A percentile compares a stretch with the other conserved stretches of the same genome.
These are phyloP conservation scores for Cromileptes altivelis DNA, from an alignment of 2,113 vertebrate species.

Conservation along the genomic window DNA sequence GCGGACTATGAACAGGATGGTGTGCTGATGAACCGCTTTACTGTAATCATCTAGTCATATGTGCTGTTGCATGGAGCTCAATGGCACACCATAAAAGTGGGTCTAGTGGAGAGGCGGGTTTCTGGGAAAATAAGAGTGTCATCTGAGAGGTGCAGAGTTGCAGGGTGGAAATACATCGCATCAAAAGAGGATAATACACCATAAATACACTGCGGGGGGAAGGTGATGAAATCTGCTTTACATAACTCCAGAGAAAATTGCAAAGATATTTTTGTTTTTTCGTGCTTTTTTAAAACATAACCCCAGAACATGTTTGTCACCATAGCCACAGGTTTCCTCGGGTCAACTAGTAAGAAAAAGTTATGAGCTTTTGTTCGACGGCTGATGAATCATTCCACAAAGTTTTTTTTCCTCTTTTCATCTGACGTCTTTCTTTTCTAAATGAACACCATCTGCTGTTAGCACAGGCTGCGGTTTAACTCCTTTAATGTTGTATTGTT, in stretches of 20 bases:
- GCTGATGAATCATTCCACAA: conserved; percentile 37
- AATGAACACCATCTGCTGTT: conserved; percentile 60
- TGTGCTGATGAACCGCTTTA: conserved; percentile 6
- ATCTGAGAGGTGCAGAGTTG: neutral
- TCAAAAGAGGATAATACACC: conserved; percentile 11
- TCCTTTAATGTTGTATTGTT: conserved; percentile 28
- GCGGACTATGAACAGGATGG: conserved; percentile 28
- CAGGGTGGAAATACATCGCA: neutral
- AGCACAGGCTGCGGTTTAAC: conserved; percentile 24
- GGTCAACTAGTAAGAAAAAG: conserved; percentile 41
- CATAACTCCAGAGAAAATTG: conserved; percentile 7
- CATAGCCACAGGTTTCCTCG: conserved; percentile 18
- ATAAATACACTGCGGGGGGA: conserved; percentile 13
- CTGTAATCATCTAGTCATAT: conserved; percentile 38
- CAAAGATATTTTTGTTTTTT: neutral
- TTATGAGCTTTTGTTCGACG: conserved; percentile 42
- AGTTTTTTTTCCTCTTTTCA: neutral
- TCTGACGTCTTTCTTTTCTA: conserved; percentile 32
- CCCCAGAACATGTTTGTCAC: conserved; percentile 11
- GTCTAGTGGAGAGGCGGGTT: neutral
- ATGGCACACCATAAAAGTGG: neutral
- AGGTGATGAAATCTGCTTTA: conserved; percentile 23
- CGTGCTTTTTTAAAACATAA: neutral
- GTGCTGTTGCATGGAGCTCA: conserved; percentile 19
- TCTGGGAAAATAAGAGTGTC: neutral